Conservation (phyloP, 2,888 invertebrate genomes). For the Melanostoma mellinum region DNA sequence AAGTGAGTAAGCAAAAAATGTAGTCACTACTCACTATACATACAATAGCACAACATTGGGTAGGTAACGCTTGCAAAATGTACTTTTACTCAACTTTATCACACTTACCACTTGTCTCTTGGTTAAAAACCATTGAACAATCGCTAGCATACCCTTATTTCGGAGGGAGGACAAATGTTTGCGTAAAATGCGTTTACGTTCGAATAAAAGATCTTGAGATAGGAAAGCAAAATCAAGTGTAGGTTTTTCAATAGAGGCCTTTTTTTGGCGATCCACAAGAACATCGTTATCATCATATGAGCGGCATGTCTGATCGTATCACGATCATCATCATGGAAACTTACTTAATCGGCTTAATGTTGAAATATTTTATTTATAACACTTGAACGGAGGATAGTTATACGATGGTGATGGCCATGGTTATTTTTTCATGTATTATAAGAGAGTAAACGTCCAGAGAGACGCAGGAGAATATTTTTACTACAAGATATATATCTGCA, state of each 20-base stretch:
- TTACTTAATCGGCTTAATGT: constrained; percentile 72
- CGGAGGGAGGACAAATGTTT: constrained; percentile 44
- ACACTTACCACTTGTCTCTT: too few species aligned
- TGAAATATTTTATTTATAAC: constrained; percentile 71
- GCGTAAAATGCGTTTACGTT: constrained; percentile 38
- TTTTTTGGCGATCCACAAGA: constrained; percentile 22
- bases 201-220: constrained; percentile 12
- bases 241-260: constrained; percentile 51
- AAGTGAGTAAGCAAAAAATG: too few species aligned
- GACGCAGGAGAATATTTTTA: constrained; percentile 35
- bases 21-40: too few species aligned
- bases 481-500: constrained; percentile 61
- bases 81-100: too few species aligned
- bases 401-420: constrained; percentile 5
- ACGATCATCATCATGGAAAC: constrained; percentile 68
- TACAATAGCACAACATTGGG: too few species aligned
- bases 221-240: constrained; percentile 16
- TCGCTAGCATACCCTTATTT: too few species aligned
- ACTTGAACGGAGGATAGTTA: constrained; percentile 53
- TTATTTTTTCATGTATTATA: not conserved
- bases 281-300: constrained; percentile 67
- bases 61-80: too few species aligned
- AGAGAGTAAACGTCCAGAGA: not conserved
- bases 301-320: constrained; percentile 72
- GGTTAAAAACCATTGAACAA: too few species aligned